These are phyloP conservation scores for Criorhina ranunculi DNA, from an alignment of 2,888 invertebrate genomes.

Conservation along the genomic window DNA sequence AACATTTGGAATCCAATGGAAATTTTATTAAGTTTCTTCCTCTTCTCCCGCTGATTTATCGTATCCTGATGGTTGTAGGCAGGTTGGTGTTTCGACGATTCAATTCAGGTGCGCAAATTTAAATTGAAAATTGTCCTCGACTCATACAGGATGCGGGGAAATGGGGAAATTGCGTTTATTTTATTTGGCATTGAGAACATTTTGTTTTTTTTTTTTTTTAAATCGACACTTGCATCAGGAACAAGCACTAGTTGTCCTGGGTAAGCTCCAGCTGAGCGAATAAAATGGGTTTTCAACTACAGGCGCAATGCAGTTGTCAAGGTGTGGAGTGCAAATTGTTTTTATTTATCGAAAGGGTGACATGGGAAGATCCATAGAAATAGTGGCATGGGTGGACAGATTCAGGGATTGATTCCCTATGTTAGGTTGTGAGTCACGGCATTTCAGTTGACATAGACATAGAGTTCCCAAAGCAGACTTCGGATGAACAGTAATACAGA, in stretches of 20 bases:
- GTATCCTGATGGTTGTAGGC: conserved; percentile 11
- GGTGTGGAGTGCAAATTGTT: conserved; percentile 27
- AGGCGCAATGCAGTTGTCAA: conserved; percentile 48
- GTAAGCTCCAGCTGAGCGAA: conserved; percentile 60
- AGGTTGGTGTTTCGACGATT: conserved; percentile 10
- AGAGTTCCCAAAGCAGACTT: no score
- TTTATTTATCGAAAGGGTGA: background rate
- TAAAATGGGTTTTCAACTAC: conserved; percentile 62
- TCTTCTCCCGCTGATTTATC: conserved; percentile 56
- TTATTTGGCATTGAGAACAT: conserved; percentile 1
- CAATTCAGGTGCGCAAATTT: conserved; percentile 55
- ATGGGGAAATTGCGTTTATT: conserved; percentile 18
- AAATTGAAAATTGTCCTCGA: conserved; percentile 55
- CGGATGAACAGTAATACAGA: no score
- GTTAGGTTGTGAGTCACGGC: no score
- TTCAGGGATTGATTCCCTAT: no score
- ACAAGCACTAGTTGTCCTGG: background rate
- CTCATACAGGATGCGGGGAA: background rate
- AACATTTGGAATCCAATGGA: conserved; percentile 56
- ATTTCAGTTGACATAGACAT: no score
- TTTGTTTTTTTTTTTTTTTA: background rate
- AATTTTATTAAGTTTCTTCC: conserved; percentile 64
- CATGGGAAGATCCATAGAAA: background rate
- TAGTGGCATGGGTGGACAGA: no score
- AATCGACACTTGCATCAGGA: conserved; percentile 17